These are phyloP conservation scores for Chrysaora quinquecirrha DNA, from an alignment of 30 jellyfish, hydroid and myxozoan genomes.

Conservation along the genomic window DNA sequence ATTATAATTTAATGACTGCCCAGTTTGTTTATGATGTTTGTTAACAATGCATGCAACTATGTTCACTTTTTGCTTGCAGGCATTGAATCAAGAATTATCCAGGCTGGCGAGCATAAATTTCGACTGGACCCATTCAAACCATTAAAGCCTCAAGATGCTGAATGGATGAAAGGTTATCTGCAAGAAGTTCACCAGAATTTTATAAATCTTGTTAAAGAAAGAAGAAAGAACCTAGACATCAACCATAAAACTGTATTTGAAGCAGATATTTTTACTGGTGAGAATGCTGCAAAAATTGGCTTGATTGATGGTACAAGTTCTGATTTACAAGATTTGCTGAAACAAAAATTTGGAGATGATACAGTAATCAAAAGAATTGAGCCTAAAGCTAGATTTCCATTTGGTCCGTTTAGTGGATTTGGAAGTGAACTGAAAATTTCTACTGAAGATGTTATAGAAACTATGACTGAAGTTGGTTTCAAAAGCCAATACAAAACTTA, in stretches of 20 bases:
- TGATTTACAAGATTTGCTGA: slow-evolving; percentile 40
- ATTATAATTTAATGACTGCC: too few species aligned
- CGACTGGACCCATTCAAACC: slow-evolving; percentile 77
- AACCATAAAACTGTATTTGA: slow-evolving; percentile 71
- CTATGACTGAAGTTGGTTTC: slow-evolving; percentile 28
- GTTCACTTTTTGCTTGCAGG: slow-evolving; percentile 38
- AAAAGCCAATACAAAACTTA: slow-evolving; percentile 1
- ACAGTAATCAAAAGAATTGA: slow-evolving; percentile 38
- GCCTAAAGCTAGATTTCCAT: slow-evolving; percentile 29
- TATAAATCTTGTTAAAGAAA: slow-evolving; percentile 64
- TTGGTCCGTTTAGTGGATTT: slow-evolving; percentile 1
- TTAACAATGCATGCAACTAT: too few species aligned
- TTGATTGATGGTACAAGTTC: slow-evolving; percentile 77
- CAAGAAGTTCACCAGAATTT: slow-evolving; percentile 63
- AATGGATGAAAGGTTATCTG: slow-evolving; percentile 43
- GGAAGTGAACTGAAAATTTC: slow-evolving; percentile 14
- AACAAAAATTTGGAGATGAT: slow-evolving; percentile 63
- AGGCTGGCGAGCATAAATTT: slow-evolving; percentile 83
- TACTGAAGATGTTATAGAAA: slow-evolving; percentile 18
- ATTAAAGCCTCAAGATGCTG: slow-evolving; percentile 64
- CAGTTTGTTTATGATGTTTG: too few species aligned
- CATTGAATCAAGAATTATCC: slow-evolving; percentile 68
- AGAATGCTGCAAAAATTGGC: slow-evolving; percentile 72
- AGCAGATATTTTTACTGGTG: slow-evolving; percentile 79
- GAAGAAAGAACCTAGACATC: slow-evolving; percentile 60